phyloP scores from a whole-genome alignment of 2,888 invertebrate species.

The Andrena camellia region DNA sequence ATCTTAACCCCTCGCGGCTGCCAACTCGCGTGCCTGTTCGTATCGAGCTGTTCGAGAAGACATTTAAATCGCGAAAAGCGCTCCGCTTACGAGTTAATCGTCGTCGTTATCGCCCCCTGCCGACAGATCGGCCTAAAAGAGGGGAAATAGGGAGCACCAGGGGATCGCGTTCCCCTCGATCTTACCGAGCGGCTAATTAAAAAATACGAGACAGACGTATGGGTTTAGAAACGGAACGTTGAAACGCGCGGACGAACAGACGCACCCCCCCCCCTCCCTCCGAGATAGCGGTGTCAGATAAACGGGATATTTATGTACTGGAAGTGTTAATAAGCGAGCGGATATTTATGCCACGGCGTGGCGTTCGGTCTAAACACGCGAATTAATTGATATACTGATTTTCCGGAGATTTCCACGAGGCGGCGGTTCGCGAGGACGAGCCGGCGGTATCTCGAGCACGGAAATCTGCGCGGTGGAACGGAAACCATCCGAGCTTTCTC shows the following conservation, averaged over 20 bases:
- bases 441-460: neutral
- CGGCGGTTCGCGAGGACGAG: neutral
- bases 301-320: conserved; percentile 31
- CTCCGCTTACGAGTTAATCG: neutral
- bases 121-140: neutral
- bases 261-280: conserved; percentile 15
- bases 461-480: neutral
- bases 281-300: conserved; percentile 37
- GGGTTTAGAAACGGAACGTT: conserved; percentile 20
- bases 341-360: conserved; percentile 20
- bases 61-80: neutral
- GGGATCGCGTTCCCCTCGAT: neutral
- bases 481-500: neutral
- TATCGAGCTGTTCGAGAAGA: neutral
- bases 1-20: conserved; percentile 3
- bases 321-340: conserved; percentile 18
- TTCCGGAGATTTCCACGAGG: neutral
- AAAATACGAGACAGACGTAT: neutral
- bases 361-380: neutral
- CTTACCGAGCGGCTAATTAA: conserved; percentile 4
- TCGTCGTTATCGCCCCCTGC: neutral
- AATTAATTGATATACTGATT: neutral
- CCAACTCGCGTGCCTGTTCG: neutral
- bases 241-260: neutral
- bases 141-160: neutral